A percentile compares a stretch with the other conserved stretches of the same genome.
phyloP scores from a whole-genome alignment of 2,888 invertebrate genomes.

The Caenorhabditis sp. region DNA sequence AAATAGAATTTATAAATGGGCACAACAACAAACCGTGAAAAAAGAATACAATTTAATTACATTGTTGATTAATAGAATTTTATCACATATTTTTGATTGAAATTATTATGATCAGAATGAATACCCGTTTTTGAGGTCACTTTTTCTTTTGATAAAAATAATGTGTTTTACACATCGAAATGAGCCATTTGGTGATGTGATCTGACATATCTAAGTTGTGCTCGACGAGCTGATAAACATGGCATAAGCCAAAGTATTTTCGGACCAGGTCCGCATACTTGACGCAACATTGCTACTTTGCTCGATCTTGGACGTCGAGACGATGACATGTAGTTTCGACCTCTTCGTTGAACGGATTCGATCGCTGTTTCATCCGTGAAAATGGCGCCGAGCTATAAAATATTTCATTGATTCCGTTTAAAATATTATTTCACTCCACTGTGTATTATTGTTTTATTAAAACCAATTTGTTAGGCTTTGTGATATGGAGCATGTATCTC shows the following conservation, averaged over 20 bases:
- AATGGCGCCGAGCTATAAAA: conserved; percentile 81
- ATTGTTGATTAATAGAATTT: neutral
- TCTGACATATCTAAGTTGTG: conserved; percentile 22
- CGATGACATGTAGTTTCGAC: conserved; percentile 30
- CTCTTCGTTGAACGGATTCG: conserved; percentile 77
- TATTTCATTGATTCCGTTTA: no score
- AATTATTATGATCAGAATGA: neutral
- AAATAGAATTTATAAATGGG: neutral
- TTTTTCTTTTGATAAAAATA: neutral
- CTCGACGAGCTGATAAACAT: conserved; percentile 72
- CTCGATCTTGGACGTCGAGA: conserved; percentile 34
- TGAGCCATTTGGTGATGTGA: conserved; percentile 36
- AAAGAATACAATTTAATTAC: neutral
- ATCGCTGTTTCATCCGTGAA: conserved; percentile 85
- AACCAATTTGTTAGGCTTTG: no score
- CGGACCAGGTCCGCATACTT: conserved; percentile 82
- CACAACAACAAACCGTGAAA: neutral
- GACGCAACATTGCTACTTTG: conserved; percentile 78
- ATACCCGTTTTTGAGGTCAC: neutral
- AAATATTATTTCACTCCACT: no score
- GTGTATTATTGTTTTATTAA: no score
- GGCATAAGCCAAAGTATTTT: conserved; percentile 81
- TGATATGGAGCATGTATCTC: no score
- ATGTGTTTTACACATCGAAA: conserved; percentile 23
- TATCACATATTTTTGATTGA: neutral